Evolutionary conservation across 2,797 vertebrate genomes (phyloP).

Genomic region (Micrastur ruficollis): DNA sequence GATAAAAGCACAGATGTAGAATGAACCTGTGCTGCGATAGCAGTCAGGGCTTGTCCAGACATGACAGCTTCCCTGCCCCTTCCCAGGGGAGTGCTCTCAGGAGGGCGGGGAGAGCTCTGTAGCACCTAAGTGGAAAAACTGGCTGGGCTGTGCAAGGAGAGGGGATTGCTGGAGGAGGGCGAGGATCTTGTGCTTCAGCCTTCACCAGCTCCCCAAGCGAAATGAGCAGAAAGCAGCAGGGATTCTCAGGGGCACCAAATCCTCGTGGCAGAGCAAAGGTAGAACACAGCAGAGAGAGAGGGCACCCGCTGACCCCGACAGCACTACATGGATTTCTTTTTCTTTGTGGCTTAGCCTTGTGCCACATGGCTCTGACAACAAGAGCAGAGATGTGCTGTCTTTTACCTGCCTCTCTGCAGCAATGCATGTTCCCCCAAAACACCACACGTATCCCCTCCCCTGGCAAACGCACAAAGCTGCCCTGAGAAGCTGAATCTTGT

Average conservation of each 20-base stretch:
- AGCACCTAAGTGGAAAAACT: conserved; percentile 71
- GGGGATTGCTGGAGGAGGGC: conserved; percentile 6
- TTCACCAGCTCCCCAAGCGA: neutral
- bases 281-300: neutral
- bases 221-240: neutral
- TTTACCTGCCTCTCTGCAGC: neutral
- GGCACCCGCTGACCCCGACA: neutral
- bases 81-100: conserved; percentile 46
- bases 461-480: neutral
- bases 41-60: conserved; percentile 46
- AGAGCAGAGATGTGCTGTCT: neutral
- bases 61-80: conserved; percentile 55
- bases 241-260: neutral
- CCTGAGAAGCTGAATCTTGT: neutral
- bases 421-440: neutral
- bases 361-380: neutral
- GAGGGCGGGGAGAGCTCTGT: conserved; percentile 44
- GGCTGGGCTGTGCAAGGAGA: conserved; percentile 41
- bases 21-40: conserved; percentile 32
- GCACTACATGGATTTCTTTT: neutral
- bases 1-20: conserved; percentile 42
- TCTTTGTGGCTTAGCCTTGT: neutral
- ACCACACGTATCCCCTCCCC: neutral
- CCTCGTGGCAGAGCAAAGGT: neutral
- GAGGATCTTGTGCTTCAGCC: neutral